These are phyloP conservation scores for Mantis religiosa DNA, from an alignment of 2,888 invertebrate species.

Conservation along the genomic window DNA sequence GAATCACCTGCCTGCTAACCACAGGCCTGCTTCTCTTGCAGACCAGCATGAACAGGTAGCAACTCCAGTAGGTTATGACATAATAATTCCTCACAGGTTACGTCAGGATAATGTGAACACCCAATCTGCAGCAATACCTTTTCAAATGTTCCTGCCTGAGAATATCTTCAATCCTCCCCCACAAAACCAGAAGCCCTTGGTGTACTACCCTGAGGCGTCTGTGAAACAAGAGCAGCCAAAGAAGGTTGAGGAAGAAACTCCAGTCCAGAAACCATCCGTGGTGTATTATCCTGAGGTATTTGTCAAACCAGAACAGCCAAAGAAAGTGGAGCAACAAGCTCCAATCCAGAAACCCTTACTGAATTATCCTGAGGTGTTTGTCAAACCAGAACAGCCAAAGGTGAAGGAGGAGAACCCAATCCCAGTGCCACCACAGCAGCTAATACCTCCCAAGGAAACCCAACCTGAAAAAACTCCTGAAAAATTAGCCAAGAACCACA, in stretches of 20 bases:
- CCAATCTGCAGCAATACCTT: neutral
- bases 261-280: too few relatives aligned
- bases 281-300: too few relatives aligned
- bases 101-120: neutral
- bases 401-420: too few relatives aligned
- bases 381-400: too few relatives aligned
- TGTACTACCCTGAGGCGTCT: neutral
- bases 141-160: neutral
- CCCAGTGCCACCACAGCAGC: too few relatives aligned
- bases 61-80: neutral
- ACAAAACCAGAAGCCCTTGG: neutral
- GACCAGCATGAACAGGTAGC: neutral
- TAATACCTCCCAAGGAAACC: neutral
- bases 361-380: too few relatives aligned
- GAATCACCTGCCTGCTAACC: neutral
- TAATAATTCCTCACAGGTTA: neutral
- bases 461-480: neutral
- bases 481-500: constrained; percentile 11
- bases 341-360: too few relatives aligned
- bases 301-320: too few relatives aligned
- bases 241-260: too few relatives aligned
- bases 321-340: too few relatives aligned
- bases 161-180: neutral
- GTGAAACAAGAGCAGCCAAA: neutral
- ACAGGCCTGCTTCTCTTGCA: neutral